Conservation (phyloP, 2,113 vertebrate genomes). For the Bothrops jararaca region DNA sequence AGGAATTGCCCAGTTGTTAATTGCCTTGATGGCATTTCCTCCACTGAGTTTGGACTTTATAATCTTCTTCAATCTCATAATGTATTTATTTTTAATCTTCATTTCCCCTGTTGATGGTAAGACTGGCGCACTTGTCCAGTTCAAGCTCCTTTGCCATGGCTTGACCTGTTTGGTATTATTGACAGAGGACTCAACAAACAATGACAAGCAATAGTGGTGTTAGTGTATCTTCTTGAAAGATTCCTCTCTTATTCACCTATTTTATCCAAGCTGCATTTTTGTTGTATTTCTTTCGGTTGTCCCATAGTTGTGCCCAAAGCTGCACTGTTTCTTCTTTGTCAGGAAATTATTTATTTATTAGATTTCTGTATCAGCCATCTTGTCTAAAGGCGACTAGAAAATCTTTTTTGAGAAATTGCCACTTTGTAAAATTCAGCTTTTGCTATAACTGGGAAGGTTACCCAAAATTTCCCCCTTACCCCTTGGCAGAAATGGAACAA, state of each 20-base stretch:
- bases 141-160: not conserved
- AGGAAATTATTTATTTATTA: not conserved
- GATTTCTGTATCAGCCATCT: not conserved
- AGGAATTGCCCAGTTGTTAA: too few species aligned
- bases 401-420: not conserved
- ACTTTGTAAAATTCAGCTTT: not conserved
- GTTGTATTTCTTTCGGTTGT: not conserved
- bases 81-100: too few species aligned
- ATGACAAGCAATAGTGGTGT: not conserved
- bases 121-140: not conserved
- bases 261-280: not conserved
- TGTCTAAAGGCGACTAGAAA: not conserved
- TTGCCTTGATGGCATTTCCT: too few species aligned
- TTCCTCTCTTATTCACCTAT: not conserved
- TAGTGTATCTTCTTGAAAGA: not conserved
- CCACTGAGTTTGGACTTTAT: too few species aligned
- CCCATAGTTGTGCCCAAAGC: not conserved
- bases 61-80: too few species aligned
- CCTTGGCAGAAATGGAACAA: not conserved
- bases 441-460: not conserved
- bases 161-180: not conserved
- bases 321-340: not conserved
- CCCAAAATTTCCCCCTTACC: not conserved
- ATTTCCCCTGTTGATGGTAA: not conserved
- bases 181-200: not conserved